Conservation (phyloP, 2,113 vertebrate genomes). For the Sula dactylatra region DNA sequence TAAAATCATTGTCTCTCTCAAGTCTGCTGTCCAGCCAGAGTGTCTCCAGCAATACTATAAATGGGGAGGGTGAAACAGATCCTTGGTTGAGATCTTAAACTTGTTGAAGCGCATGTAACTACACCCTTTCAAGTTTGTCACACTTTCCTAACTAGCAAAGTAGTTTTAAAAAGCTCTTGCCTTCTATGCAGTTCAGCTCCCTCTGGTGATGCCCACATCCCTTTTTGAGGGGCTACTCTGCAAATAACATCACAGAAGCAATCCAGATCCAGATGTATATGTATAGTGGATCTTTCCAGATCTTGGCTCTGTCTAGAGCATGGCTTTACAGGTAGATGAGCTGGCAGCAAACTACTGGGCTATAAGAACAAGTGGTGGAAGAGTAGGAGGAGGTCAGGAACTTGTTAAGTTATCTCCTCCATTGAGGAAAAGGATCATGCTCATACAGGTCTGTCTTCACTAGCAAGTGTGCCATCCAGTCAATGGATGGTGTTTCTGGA, state of each 20-base stretch:
- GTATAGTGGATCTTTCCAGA: not conserved
- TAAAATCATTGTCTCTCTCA: not conserved
- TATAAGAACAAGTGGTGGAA: not conserved
- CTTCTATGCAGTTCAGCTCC: not conserved
- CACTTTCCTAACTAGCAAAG: not conserved
- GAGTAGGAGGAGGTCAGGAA: not conserved
- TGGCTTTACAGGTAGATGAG: not conserved
- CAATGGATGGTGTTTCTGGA: not conserved
- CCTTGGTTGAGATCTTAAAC: not conserved
- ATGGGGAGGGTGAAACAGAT: not conserved
- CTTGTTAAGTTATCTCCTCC: not conserved
- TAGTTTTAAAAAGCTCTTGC: not conserved
- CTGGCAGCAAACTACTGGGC: not conserved
- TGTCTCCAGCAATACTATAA: not conserved
- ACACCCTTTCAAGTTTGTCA: not conserved
- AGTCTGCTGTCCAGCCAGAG: not conserved
- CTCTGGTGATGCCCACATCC: not conserved
- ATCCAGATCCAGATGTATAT: accelerated
- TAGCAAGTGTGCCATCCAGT: not conserved
- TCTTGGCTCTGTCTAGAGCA: not conserved
- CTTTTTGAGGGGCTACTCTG: not conserved
- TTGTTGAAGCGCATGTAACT: not conserved
- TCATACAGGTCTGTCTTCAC: not conserved
- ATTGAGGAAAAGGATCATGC: not conserved
- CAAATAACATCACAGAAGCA: not conserved